Percentiles rank a stretch among this genome's conserved stretches.
Evolutionary conservation across 1,140 invertebrate species (phyloP).

Genomic region (Drosophila truncata): DNA sequence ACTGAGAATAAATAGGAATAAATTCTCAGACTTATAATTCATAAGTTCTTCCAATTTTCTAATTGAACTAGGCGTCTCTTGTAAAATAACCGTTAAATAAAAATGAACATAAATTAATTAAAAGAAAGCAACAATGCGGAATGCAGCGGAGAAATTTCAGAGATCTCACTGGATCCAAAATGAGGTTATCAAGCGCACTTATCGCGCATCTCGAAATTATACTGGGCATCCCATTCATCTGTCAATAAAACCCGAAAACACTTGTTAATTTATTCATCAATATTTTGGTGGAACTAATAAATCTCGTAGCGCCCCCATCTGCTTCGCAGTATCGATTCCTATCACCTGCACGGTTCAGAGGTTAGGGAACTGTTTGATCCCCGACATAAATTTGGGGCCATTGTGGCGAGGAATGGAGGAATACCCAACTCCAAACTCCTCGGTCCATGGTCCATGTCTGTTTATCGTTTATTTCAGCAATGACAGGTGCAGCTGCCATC

Average conservation of each 20-base stretch:
- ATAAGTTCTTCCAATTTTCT: background rate
- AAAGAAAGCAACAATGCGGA: background rate
- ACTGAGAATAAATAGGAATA: too few relatives aligned
- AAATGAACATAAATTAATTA: background rate
- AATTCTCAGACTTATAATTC: background rate
- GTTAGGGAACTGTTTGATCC: slow-evolving; percentile 65
- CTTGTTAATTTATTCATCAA: slow-evolving; percentile 58
- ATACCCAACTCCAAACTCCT: background rate
- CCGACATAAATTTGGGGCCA: slow-evolving; percentile 62
- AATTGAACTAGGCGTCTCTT: too few relatives aligned
- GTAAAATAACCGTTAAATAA: background rate
- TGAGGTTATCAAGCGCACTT: slow-evolving; percentile 21
- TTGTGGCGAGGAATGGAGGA: slow-evolving; percentile 42
- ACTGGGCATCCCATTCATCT: slow-evolving; percentile 22
- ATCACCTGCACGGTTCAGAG: slow-evolving; percentile 65
- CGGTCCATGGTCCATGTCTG: slow-evolving; percentile 38
- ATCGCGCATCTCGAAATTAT: slow-evolving; percentile 29
- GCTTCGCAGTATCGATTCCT: slow-evolving; percentile 47
- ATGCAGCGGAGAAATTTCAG: background rate
- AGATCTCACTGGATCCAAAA: slow-evolving; percentile 2
- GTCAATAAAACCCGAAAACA: slow-evolving; percentile 10
- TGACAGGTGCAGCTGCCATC: slow-evolving; percentile 79
- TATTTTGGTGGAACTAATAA: slow-evolving; percentile 56
- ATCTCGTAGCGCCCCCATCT: slow-evolving; percentile 44
- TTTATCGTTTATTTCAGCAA: slow-evolving; percentile 76